Conservation (phyloP, 2,797 vertebrate species). For the Mionectes olivaceus region DNA sequence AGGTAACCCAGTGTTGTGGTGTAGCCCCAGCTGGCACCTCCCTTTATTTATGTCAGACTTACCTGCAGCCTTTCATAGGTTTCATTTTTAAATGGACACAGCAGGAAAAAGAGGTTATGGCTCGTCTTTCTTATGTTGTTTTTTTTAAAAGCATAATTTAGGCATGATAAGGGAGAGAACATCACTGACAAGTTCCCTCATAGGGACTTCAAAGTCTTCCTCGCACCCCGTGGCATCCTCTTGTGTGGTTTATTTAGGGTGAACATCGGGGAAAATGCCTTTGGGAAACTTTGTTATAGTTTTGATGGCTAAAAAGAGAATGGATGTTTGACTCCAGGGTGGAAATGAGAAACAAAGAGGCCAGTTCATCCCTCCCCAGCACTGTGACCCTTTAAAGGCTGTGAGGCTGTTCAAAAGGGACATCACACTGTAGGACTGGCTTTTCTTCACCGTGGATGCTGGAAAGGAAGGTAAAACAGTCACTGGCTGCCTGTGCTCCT, state of each 20-base stretch:
- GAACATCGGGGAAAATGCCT: not conserved
- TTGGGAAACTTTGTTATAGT: not conserved
- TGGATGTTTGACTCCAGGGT: not conserved
- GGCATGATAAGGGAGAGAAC: not conserved
- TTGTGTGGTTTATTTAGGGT: not conserved
- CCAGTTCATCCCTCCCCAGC: not conserved
- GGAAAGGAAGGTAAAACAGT: not conserved
- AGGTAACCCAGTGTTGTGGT: not conserved
- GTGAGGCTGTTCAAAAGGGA: not conserved
- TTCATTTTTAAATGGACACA: not conserved
- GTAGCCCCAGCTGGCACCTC: not conserved
- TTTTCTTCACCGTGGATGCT: not conserved
- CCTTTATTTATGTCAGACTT: not conserved
- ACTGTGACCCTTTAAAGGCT: not conserved
- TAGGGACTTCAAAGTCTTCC: not conserved
- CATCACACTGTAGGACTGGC: not conserved
- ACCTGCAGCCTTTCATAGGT: not conserved
- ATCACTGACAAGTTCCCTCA: not conserved
- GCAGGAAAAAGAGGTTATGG: not conserved
- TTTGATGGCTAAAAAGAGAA: not conserved
- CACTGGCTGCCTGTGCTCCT: not conserved
- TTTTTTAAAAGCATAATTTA: not conserved
- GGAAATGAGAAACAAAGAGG: slow-evolving; percentile 21
- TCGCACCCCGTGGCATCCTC: not conserved
- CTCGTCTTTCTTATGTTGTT: not conserved